A percentile compares a stretch with the other conserved stretches of the same genome.
These are phyloP conservation scores for Littorina saxatilis DNA, from an alignment of 1,140 invertebrate genomes.

Conservation along the genomic window DNA sequence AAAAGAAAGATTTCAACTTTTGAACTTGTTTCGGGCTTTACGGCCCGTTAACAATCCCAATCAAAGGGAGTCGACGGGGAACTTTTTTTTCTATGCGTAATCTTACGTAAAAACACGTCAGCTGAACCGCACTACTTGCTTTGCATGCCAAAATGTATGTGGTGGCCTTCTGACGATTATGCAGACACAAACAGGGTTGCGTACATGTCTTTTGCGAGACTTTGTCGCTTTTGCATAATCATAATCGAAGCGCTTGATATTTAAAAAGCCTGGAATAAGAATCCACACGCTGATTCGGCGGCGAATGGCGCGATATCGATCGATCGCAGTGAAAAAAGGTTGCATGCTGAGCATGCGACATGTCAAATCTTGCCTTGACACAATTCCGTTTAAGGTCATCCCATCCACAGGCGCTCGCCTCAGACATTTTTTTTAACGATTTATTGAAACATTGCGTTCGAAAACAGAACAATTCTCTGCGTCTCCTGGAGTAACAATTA, in stretches of 20 bases:
- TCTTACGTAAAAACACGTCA: conserved; percentile 29
- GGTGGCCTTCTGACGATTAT: background rate
- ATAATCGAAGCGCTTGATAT: no score
- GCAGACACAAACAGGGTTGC: background rate
- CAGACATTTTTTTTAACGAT: background rate
- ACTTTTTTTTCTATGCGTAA: conserved; percentile 28
- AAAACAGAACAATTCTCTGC: no score
- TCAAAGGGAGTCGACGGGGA: background rate
- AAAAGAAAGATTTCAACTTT: no score
- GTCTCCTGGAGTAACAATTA: no score
- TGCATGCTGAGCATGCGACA: conserved; percentile 7
- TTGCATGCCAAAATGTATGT: conserved; percentile 10
- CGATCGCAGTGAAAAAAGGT: no score
- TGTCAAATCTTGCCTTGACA: conserved; percentile 21
- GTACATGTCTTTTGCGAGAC: no score
- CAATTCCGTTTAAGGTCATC: background rate
- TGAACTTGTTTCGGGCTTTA: no score
- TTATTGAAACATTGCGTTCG: no score
- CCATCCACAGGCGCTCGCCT: background rate
- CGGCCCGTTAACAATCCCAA: background rate
- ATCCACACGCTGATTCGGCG: no score
- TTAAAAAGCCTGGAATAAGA: no score
- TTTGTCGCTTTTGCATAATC: no score
- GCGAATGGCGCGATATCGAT: no score
- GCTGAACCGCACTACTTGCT: conserved; percentile 35